Percentiles rank a stretch among this genome's conserved stretches.
Conservation (phyloP, 2,113 vertebrate genomes). For the Stegastes partitus region DNA sequence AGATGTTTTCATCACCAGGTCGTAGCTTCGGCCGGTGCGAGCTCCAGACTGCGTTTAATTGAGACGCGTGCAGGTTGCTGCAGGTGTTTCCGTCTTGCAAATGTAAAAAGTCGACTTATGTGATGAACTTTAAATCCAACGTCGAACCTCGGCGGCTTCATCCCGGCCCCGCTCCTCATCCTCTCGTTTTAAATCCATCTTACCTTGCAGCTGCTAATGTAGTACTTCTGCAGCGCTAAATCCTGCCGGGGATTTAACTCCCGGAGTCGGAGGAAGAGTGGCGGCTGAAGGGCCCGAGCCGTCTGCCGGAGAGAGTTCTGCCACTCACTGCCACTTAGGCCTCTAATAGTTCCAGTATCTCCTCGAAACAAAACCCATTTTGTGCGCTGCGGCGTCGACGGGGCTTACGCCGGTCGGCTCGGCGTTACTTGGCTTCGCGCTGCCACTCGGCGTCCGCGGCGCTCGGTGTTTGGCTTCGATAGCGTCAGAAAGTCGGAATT, state of each 20-base stretch:
- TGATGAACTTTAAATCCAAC: conserved; percentile 16
- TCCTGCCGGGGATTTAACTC: conserved; percentile 46
- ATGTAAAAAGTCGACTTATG: neutral
- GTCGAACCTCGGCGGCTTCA: conserved; percentile 22
- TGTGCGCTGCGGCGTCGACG: neutral
- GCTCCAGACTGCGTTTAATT: conserved; percentile 15
- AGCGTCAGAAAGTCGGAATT: neutral
- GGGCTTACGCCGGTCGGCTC: neutral
- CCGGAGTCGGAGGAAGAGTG: conserved; percentile 45
- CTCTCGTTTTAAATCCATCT: conserved; percentile 63
- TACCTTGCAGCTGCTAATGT: conserved; percentile 53
- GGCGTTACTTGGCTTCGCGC: conserved; percentile 2
- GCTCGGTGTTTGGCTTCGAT: conserved; percentile 21
- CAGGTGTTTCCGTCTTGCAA: conserved; percentile 11
- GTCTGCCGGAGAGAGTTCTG: conserved; percentile 25
- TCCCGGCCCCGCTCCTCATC: conserved; percentile 46
- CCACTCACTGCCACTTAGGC: conserved; percentile 35
- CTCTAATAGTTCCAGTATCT: conserved; percentile 21
- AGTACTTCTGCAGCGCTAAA: conserved; percentile 44
- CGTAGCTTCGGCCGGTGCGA: conserved; percentile 4
- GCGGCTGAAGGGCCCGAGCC: conserved; percentile 33
- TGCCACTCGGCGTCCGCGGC: neutral
- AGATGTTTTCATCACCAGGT: conserved; percentile 43
- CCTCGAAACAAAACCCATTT: conserved; percentile 29
- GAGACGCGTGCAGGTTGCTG: neutral